phyloP scores from a whole-genome alignment of 2,888 invertebrate genomes.

The Dorcus parallelipipedus region DNA sequence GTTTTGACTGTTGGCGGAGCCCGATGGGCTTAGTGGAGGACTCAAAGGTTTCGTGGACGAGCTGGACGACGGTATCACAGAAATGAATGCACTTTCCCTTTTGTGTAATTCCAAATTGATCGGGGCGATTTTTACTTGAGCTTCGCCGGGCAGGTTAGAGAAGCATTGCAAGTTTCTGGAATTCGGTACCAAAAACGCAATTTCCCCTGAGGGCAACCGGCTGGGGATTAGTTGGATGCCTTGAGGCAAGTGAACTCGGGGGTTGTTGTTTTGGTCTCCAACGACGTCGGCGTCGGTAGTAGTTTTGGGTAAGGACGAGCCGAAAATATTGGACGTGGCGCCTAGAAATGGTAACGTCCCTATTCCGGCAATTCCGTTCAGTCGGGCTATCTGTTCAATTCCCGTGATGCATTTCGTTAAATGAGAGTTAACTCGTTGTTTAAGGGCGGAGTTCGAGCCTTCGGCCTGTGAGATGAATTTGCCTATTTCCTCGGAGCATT shows the following conservation, averaged over 20 bases:
- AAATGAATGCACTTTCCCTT: constrained; percentile 52
- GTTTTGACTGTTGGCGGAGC: constrained; percentile 1
- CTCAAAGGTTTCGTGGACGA: constrained; percentile 45
- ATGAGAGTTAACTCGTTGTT: constrained; percentile 72
- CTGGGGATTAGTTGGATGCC: constrained; percentile 65
- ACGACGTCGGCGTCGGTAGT: constrained; percentile 33
- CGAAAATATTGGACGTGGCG: constrained; percentile 24
- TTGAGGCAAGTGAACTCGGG: constrained; percentile 57
- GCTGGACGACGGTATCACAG: constrained; percentile 38
- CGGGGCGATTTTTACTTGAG: constrained; percentile 21
- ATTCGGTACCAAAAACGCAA: constrained; percentile 63
- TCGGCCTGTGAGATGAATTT: constrained; percentile 73
- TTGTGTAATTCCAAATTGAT: constrained; percentile 11
- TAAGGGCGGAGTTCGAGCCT: constrained; percentile 70
- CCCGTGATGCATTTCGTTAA: constrained; percentile 69
- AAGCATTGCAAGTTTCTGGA: constrained; percentile 52
- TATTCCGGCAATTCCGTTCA: constrained; percentile 36
- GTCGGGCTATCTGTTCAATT: constrained; percentile 50
- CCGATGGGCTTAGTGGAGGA: constrained; percentile 65
- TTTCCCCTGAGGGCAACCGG: constrained; percentile 62
- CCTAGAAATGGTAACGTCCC: constrained; percentile 34
- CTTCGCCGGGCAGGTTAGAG: constrained; percentile 38
- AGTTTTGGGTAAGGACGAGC: constrained; percentile 12
- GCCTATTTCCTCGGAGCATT: constrained; percentile 83
- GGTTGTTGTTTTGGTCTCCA: constrained; percentile 54